Base-by-base conservation (phyloP, 2,888 invertebrate genomes). In the Chrysolina oricalcia region DNA sequence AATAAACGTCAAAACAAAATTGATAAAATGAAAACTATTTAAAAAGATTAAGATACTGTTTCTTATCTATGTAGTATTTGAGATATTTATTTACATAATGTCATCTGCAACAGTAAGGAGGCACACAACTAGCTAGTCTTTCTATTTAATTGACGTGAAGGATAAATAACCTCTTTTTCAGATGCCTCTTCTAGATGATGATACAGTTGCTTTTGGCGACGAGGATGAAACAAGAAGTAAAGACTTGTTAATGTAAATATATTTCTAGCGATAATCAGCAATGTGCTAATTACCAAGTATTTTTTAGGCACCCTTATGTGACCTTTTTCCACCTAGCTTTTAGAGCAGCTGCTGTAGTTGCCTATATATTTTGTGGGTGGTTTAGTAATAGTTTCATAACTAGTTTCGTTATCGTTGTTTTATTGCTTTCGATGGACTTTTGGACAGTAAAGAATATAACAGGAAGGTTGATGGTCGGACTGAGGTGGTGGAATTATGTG, bases 401-500 rank as follows among this genome's bases (percentile, higher is more conserved):
- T n/a, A 97, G 95, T 89, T 99, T 99, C 90, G 96, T 99, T 63
- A 91, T 94, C 41, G 94, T 99, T 48, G 93, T 97, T 13, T 90
- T 98, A 40, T 91, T 99, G 70, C 91, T 99, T 9, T 98, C 98
- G 0, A 95, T 98, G 90, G 99, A 99, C 88, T 99, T 99, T 90
- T 99, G 99, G 99, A 97, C 97, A 15, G 98, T 99, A 0, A 99
- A 99, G 90, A 98, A 98, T 89, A 95, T 98, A 64, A 97, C 97
- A 77, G 98, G 99, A 43, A 92, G 99, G 68, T 90, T 99, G 62
- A 91, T 99, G 88, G 99, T 98, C 23, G 99, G 99, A 0, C 90
- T 99, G 21, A 91, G 99, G 80, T 99, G 99, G 99, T 99, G 99
- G 99, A 99, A 99, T 90, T 98, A 98, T 87, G 96, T 99, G 0